phyloP scores from a whole-genome alignment of 2,797 vertebrate species.

The Rhinophrynus dorsalis region DNA sequence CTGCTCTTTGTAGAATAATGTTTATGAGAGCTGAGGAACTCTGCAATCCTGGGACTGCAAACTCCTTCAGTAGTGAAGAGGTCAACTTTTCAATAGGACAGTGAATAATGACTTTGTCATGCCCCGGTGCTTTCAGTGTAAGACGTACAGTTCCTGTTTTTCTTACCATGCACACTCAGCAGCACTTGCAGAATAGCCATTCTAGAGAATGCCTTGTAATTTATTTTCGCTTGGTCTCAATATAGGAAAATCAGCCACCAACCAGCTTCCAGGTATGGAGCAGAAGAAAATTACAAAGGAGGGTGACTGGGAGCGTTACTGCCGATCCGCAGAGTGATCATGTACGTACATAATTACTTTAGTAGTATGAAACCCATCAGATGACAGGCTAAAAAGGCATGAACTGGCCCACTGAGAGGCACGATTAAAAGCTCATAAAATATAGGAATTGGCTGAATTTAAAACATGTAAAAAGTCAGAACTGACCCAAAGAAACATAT shows the following conservation, averaged over 20 bases:
- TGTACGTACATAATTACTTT: too few species aligned
- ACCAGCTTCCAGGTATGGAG: not conserved
- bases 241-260: not conserved
- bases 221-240: conserved; percentile 5
- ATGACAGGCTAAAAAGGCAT: too few species aligned
- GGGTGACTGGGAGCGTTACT: not conserved
- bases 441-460: too few species aligned
- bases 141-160: conserved; percentile 10
- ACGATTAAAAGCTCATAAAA: too few species aligned
- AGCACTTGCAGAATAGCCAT: conserved; percentile 11
- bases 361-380: too few species aligned
- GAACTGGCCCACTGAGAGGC: too few species aligned
- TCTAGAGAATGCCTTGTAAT: conserved; percentile 7
- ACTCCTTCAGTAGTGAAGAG: not conserved
- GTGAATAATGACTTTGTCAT: conserved; percentile 4
- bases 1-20: too few species aligned
- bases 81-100: conserved; percentile 8
- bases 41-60: too few species aligned
- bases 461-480: too few species aligned
- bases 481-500: too few species aligned
- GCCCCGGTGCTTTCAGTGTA: not conserved
- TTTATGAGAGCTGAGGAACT: too few species aligned
- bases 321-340: too few species aligned
- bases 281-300: not conserved
- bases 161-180: conserved; percentile 29